phyloP scores from a whole-genome alignment of 2,113 vertebrate species.

The Myiopsitta monachus region DNA sequence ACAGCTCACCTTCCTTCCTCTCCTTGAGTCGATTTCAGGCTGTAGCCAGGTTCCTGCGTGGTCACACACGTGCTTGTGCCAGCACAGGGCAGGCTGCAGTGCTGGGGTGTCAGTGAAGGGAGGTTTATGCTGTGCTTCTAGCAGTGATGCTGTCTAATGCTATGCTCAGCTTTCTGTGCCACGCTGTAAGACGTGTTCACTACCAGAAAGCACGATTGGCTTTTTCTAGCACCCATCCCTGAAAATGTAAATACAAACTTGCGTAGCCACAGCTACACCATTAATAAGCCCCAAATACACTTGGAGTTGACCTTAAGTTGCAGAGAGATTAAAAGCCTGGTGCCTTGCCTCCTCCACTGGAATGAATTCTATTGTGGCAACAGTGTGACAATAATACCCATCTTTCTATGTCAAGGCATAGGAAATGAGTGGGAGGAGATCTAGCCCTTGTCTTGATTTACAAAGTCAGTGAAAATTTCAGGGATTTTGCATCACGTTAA shows the following conservation, averaged over 20 bases:
- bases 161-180: neutral
- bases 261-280: neutral
- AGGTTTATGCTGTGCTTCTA: neutral
- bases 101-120: neutral
- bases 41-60: fast-evolving
- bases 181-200: fast-evolving
- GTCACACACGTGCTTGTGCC: neutral
- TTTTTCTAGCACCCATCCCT: neutral
- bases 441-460: neutral
- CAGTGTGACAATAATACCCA: neutral
- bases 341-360: neutral
- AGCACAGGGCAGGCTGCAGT: neutral
- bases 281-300: neutral
- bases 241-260: neutral
- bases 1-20: neutral
- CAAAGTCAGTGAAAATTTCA: neutral
- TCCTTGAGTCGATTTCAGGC: neutral
- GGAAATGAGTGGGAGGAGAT: neutral
- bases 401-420: neutral
- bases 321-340: neutral
- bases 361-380: neutral
- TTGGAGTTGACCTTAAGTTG: neutral
- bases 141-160: neutral
- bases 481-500: neutral
- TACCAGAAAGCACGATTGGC: neutral